These are phyloP conservation scores for Empis livida DNA, from an alignment of 2,888 invertebrate species.

Conservation along the genomic window DNA sequence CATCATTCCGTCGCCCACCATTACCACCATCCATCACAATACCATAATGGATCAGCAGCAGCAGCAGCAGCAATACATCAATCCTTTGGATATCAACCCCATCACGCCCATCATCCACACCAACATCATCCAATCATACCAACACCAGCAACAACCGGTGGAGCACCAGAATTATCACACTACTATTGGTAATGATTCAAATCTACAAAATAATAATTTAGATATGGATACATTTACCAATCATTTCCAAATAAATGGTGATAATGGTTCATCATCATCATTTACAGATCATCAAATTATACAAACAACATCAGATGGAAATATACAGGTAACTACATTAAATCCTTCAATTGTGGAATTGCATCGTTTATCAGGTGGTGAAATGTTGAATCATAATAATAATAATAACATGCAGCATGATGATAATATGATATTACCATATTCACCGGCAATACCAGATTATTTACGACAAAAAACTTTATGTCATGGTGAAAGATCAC, in stretches of 20 bases:
- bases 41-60: slow-evolving; percentile 22
- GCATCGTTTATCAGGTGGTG: slow-evolving; percentile 17
- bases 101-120: slow-evolving; percentile 26
- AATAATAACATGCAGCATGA: slow-evolving; percentile 9
- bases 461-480: slow-evolving; percentile 22
- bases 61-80: slow-evolving; percentile 31
- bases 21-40: slow-evolving; percentile 23
- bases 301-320: slow-evolving; percentile 14
- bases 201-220: neutral
- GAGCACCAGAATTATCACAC: slow-evolving; percentile 54
- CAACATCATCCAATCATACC: slow-evolving; percentile 35
- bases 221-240: neutral
- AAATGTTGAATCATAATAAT: no score
- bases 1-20: slow-evolving; percentile 20
- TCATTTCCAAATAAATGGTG: no score
- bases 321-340: neutral
- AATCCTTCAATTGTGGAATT: slow-evolving; percentile 9
- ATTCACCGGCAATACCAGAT: slow-evolving; percentile 19
- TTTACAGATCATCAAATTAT: slow-evolving; percentile 1
- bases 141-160: slow-evolving; percentile 44
- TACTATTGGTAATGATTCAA: slow-evolving; percentile 68
- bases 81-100: slow-evolving; percentile 33
- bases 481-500: slow-evolving; percentile 23
- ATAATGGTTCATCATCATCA: slow-evolving; percentile 4
- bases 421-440: slow-evolving; percentile 13